Evolutionary conservation across 2,113 vertebrate genomes (phyloP).

Genomic region (Lepus europaeus): DNA sequence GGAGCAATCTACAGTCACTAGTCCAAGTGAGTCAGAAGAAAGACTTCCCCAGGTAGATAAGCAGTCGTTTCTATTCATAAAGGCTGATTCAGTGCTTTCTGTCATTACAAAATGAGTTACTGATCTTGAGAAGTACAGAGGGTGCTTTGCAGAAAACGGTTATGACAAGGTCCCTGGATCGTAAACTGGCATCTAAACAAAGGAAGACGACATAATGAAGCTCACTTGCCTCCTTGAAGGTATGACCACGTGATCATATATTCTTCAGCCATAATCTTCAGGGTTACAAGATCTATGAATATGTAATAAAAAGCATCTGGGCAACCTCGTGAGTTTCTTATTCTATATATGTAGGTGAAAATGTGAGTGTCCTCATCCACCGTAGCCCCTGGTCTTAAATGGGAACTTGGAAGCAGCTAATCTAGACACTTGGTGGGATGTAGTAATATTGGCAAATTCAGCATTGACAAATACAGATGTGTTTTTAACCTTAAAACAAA

Average conservation of each 20-base stretch:
- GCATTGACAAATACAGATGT: background rate
- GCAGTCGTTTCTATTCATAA: conserved; percentile 40
- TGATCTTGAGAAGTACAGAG: conserved; percentile 60
- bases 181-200: conserved; percentile 52
- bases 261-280: conserved; percentile 8
- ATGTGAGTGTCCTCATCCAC: background rate
- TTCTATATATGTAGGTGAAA: background rate
- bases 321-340: background rate
- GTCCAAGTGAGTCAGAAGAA: background rate
- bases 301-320: background rate
- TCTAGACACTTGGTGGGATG: background rate
- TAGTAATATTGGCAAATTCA: no score
- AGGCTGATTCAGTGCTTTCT: conserved; percentile 43
- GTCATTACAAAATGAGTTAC: conserved; percentile 57
- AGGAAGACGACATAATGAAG: conserved; percentile 40
- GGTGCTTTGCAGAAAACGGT: conserved; percentile 31
- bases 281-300: background rate
- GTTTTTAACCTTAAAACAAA: conserved; percentile 34
- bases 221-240: background rate
- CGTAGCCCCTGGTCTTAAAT: background rate
- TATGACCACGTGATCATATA: background rate
- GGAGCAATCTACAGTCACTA: background rate
- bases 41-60: background rate
- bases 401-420: background rate
- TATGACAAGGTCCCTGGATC: conserved; percentile 12